Evolutionary conservation across 2,888 invertebrate species (phyloP).

Genomic region (Agrotis ipsilon): DNA sequence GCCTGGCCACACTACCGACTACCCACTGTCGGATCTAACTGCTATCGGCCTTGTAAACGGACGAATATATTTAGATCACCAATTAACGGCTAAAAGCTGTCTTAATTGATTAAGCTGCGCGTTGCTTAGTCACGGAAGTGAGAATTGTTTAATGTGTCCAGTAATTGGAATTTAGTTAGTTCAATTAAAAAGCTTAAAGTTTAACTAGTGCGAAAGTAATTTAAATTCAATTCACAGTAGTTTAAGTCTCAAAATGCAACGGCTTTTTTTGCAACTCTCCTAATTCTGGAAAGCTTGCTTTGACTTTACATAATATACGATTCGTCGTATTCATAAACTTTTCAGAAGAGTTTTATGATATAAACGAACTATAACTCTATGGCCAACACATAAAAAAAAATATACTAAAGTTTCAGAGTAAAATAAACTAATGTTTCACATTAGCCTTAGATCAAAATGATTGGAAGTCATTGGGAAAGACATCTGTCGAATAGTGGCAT

Average conservation of each 20-base stretch:
- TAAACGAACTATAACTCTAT: constrained; percentile 18
- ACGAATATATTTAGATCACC: constrained; percentile 56
- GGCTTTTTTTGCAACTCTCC: not conserved
- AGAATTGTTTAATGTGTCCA: constrained; percentile 46
- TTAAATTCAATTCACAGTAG: not conserved
- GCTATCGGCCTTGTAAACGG: constrained; percentile 42
- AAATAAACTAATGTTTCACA: not conserved
- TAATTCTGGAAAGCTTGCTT: constrained; percentile 15
- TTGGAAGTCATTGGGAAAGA: too few relatives aligned
- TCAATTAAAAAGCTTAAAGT: constrained; percentile 14
- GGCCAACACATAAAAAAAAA: constrained; percentile 13
- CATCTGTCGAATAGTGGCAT: too few relatives aligned
- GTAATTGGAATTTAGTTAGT: constrained; percentile 34
- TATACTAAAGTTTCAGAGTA: not conserved
- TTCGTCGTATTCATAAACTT: constrained; percentile 21
- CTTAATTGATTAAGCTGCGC: constrained; percentile 62
- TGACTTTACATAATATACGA: constrained; percentile 1
- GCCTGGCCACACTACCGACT: too few relatives aligned
- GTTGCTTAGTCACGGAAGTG: constrained; percentile 59
- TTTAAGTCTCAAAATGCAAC: constrained; percentile 11
- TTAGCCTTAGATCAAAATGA: too few relatives aligned
- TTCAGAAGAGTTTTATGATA: constrained; percentile 17
- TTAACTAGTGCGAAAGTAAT: constrained; percentile 8
- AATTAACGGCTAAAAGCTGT: constrained; percentile 59
- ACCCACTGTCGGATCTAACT: constrained; percentile 42